Conservation (phyloP, 2,888 invertebrate species). For the Heliconius erato region DNA sequence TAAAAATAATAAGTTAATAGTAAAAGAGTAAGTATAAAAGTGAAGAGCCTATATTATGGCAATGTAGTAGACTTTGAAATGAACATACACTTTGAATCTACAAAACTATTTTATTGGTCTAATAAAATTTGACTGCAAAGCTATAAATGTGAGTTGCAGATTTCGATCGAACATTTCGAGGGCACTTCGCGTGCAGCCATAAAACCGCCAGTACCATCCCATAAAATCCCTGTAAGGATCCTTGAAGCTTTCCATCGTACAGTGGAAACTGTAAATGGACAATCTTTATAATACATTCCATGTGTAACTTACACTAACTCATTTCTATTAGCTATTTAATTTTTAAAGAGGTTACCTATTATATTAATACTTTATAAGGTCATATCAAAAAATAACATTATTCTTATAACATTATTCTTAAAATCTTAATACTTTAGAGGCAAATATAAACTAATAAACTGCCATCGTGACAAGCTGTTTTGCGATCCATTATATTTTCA, state of each 20-base stretch:
- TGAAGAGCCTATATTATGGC: not conserved
- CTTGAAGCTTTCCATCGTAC: conserved; percentile 60
- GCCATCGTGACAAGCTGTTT: conserved; percentile 32
- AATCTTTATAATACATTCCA: conserved; percentile 16
- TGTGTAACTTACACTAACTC: not conserved
- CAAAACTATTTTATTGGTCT: conserved; percentile 28
- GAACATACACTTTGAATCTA: conserved; percentile 6
- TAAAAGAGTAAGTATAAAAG: too few relatives aligned
- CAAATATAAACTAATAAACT: conserved; percentile 20
- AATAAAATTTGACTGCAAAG: conserved; percentile 37
- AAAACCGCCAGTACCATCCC: conserved; percentile 74
- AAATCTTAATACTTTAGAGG: not conserved
- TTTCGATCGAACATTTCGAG: conserved; percentile 67
- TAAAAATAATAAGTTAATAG: not conserved
- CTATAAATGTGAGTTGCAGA: conserved; percentile 54
- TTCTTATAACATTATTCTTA: too few relatives aligned
- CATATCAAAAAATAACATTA: too few relatives aligned
- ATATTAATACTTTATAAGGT: too few relatives aligned
- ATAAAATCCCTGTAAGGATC: conserved; percentile 73
- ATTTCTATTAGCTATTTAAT: not conserved
- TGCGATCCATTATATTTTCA: conserved; percentile 18
- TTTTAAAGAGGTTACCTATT: too few relatives aligned
- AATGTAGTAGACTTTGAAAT: not conserved
- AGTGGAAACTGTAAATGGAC: conserved; percentile 54
- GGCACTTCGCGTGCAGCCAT: conserved; percentile 69